Evolutionary conservation across 2,888 invertebrate species (phyloP).

Genomic region (Volucella bombylans): DNA sequence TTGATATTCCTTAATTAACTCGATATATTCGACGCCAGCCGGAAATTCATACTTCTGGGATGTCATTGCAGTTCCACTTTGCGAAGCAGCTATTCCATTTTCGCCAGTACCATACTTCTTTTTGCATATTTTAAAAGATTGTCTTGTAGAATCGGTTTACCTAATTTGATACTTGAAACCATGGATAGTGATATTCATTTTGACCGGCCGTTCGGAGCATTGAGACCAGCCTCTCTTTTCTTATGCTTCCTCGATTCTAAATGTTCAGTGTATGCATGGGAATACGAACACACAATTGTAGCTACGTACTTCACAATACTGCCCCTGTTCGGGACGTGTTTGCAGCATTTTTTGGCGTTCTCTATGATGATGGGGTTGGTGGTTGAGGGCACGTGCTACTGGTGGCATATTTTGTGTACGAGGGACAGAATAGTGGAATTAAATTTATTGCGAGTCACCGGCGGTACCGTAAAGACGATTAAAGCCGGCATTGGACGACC

Average conservation of each 20-base stretch:
- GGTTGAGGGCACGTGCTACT: constrained; percentile 81
- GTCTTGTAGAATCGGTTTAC: constrained; percentile 96
- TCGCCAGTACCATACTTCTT: constrained; percentile 28
- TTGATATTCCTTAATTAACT: constrained; percentile 95
- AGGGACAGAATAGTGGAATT: constrained; percentile 82
- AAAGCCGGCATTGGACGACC: constrained; percentile 86
- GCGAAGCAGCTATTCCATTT: constrained; percentile 20
- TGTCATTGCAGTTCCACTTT: constrained; percentile 78
- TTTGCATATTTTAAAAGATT: constrained; percentile 91
- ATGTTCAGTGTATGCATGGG: constrained; percentile 95
- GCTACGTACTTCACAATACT: constrained; percentile 99
- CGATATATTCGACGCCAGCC: constrained; percentile 96
- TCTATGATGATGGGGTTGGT: constrained; percentile 82
- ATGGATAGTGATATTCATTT: constrained; percentile 87
- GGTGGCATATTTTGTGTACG: constrained; percentile 85
- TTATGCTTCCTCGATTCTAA: constrained; percentile 98
- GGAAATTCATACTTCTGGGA: constrained; percentile 88
- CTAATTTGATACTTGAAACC: constrained; percentile 98
- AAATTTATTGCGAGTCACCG: constrained; percentile 70
- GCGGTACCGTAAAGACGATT: constrained; percentile 75
- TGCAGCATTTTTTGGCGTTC: constrained; percentile 75
- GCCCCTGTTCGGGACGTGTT: constrained; percentile 92
- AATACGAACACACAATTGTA: constrained; percentile 96
- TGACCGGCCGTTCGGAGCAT: constrained; percentile 86
- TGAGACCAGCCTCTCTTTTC: constrained; percentile 94